phyloP scores from a whole-genome alignment of 2,113 vertebrate species.

The Tyto alba region DNA sequence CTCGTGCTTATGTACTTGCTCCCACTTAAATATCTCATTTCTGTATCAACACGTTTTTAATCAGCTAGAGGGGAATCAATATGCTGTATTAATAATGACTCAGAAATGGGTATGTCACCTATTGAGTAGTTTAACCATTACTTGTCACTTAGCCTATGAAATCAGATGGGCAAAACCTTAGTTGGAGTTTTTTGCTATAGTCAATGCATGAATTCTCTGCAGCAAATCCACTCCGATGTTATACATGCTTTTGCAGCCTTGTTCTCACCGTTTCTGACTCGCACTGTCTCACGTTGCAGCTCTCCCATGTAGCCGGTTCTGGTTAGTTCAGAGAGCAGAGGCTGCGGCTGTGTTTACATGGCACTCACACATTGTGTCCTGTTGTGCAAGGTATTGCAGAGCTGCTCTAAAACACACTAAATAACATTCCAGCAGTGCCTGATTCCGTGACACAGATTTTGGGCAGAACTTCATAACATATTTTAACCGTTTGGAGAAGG shows the following conservation, averaged over 20 bases:
- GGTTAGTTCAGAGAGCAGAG: neutral
- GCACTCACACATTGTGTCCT: neutral
- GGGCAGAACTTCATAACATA: neutral
- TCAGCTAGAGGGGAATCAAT: neutral
- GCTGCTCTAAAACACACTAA: neutral
- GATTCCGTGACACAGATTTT: neutral
- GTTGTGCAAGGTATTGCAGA: neutral
- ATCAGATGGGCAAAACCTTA: neutral
- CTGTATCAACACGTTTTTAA: neutral
- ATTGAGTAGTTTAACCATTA: neutral
- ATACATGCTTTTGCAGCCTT: neutral
- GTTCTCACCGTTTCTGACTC: neutral
- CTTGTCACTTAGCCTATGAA: neutral
- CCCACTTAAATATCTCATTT: neutral
- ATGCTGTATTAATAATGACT: neutral
- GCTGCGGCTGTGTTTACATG: neutral
- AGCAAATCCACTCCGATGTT: neutral
- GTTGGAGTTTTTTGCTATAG: neutral
- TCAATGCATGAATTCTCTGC: neutral
- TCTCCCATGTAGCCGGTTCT: neutral
- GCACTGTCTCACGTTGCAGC: neutral
- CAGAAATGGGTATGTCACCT: neutral
- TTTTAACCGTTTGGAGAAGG: neutral
- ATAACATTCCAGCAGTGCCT: neutral
- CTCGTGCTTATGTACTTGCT: neutral